Conservation (phyloP, 2,888 invertebrate genomes). For the Hipparchia sbordonii region DNA sequence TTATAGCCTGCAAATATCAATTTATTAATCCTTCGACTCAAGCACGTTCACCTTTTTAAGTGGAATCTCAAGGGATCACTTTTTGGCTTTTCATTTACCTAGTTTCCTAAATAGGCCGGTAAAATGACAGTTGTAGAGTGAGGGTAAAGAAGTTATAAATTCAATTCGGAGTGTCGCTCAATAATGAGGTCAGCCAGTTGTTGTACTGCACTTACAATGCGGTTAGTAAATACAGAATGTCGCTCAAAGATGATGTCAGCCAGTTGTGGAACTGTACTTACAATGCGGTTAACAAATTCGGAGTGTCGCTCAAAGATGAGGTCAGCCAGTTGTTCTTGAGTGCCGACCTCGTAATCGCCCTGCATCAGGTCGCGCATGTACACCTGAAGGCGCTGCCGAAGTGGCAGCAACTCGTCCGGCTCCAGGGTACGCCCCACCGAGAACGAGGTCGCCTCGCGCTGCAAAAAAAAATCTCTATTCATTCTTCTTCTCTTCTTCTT, state of each 20-base stretch:
- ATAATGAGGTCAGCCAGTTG: no score
- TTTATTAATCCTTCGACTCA: background rate
- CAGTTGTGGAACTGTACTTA: conserved; percentile 43
- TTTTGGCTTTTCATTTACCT: no score
- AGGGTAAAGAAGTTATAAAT: no score
- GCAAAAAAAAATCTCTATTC: background rate
- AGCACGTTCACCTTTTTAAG: no score
- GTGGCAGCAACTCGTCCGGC: conserved; percentile 53
- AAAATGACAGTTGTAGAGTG: no score
- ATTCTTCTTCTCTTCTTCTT: no score
- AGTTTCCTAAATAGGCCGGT: no score
- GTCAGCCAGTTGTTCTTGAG: conserved; percentile 47
- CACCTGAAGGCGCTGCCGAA: conserved; percentile 54
- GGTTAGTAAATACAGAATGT: conserved; percentile 49
- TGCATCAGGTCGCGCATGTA: conserved; percentile 51
- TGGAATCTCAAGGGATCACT: no score
- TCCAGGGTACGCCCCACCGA: conserved; percentile 46
- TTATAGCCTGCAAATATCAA: conserved; percentile 37
- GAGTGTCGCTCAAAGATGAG: conserved; percentile 48
- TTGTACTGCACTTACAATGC: conserved; percentile 49
- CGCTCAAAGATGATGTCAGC: conserved; percentile 51
- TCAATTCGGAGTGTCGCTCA: no score
- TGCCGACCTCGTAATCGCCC: conserved; percentile 43
- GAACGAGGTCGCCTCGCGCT: conserved; percentile 31
- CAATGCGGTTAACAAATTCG: conserved; percentile 53